Evolutionary conservation across 2,888 invertebrate genomes (phyloP).

Genomic region (Sinopyrophorus schimmeli): DNA sequence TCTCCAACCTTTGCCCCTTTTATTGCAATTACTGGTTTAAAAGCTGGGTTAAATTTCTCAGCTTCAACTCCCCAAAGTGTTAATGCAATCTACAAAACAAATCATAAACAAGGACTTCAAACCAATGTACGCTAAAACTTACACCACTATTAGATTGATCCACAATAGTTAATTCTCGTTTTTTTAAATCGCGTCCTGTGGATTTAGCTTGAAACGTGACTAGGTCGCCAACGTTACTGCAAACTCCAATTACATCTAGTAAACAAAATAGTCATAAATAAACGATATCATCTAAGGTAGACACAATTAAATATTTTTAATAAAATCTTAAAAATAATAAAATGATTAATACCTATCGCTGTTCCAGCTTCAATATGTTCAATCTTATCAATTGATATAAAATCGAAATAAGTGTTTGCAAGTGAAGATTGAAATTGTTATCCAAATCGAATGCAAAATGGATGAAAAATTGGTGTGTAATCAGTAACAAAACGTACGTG

Average conservation of each 20-base stretch:
- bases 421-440: too few relatives aligned
- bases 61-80: constrained; percentile 94
- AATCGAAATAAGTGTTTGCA: constrained; percentile 78
- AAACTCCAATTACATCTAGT: constrained; percentile 89
- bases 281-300: not conserved
- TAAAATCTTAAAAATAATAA: too few relatives aligned
- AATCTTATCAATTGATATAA: constrained; percentile 75
- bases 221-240: constrained; percentile 72
- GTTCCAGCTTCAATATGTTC: constrained; percentile 68
- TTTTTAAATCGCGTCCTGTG: constrained; percentile 82
- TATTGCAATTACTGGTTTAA: constrained; percentile 76
- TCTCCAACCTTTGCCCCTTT: constrained; percentile 86
- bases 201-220: constrained; percentile 71
- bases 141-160: constrained; percentile 81
- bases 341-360: constrained; percentile 78
- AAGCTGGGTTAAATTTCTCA: constrained; percentile 75
- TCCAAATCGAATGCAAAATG: too few relatives aligned
- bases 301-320: not conserved
- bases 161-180: constrained; percentile 84
- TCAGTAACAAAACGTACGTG: too few relatives aligned
- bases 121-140: too few relatives aligned
- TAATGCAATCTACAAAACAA: constrained; percentile 63
- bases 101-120: too few relatives aligned
- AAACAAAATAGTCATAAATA: constrained; percentile 29
- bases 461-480: too few relatives aligned